A percentile compares a stretch with the other conserved stretches of the same genome.
phyloP scores from a whole-genome alignment of 1,140 invertebrate genomes.

The Drosophila novamexicana region DNA sequence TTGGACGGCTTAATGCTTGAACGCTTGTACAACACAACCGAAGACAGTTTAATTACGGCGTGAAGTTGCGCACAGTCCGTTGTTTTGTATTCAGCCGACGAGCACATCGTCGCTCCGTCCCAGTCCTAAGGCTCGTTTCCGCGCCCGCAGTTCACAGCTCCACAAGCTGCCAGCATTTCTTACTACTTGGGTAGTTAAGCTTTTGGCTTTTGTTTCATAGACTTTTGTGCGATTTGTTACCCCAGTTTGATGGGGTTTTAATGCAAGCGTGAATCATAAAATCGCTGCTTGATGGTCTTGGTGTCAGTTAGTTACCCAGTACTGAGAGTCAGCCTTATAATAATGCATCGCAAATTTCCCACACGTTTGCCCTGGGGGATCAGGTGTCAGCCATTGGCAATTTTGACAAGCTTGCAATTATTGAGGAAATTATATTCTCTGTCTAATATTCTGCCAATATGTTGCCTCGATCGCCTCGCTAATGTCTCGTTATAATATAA shows the following conservation, averaged over 20 bases:
- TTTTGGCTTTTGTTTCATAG: conserved; percentile 34
- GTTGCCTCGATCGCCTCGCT: too few species aligned
- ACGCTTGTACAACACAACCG: conserved; percentile 67
- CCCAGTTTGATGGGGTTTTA: conserved; percentile 66
- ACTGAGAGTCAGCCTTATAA: conserved; percentile 29
- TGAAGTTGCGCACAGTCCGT: conserved; percentile 74
- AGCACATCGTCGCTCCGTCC: neutral
- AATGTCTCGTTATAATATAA: too few species aligned
- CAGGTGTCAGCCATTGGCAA: conserved; percentile 39
- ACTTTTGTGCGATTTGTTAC: conserved; percentile 47
- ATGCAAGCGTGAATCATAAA: conserved; percentile 81
- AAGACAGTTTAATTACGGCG: conserved; percentile 82
- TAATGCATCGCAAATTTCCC: conserved; percentile 55
- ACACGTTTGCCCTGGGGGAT: conserved; percentile 33
- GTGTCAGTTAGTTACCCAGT: conserved; percentile 46
- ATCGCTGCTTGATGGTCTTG: conserved; percentile 61
- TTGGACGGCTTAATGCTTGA: conserved; percentile 76
- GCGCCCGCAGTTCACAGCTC: neutral
- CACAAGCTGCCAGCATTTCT: neutral
- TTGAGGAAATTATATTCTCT: neutral
- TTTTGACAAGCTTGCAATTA: neutral
- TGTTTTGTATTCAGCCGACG: conserved; percentile 33
- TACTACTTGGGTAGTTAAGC: conserved; percentile 21
- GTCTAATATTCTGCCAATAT: neutral
- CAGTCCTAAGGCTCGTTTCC: neutral